Base-by-base conservation (phyloP, 1,140 invertebrate genomes). In the Dreissena rostriformis region DNA sequence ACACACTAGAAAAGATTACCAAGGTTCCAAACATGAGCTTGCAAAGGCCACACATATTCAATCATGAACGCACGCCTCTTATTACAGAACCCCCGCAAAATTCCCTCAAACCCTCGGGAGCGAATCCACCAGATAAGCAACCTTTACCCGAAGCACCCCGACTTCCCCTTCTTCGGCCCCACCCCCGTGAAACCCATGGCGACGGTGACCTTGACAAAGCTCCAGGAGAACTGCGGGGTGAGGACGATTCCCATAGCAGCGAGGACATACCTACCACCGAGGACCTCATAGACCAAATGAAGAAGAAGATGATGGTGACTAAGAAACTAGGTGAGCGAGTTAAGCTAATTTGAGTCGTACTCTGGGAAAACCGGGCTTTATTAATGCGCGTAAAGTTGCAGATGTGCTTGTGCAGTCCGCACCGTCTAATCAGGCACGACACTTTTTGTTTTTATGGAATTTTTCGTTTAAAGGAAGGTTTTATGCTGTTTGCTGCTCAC, bases 111-210 rank as follows among this genome's bases (percentile, higher is more conserved):
- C 19, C 98, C 98, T 0, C 96, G 96, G 49, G 97, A 99, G 93
- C 96, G 96, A 86, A 98, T 99, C 94, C 96, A 96, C 86, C 95
- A 96, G 29, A 98, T 99, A 77, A 98, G 97, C 0, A 96, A 96
- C 1, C 96, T 95, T 87, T 97, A 96, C 92, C 97, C 97, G 0
- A 97, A 97, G 91, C 96, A 99, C 93, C 96, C 96, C 0, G 95
- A 96, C 81, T 96, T 97, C 0, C 98, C 98, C 0, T 99, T 99
- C 93, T 99, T 97, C 93, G 96, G 98, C 88, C 95, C 96, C 96
- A 96, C 93, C 26, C 95, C 96, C 57, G 97, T 99, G 94, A 95
- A 95, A 61, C 97, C 98, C 0, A 93, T 99, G 88, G 98, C 97
- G 5, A 95, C 95, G 55, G 94, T 91, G 14, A 88, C 80, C 22